These are phyloP conservation scores for Tupiocoris notatus DNA, from an alignment of 2,888 invertebrate genomes.

Conservation along the genomic window DNA sequence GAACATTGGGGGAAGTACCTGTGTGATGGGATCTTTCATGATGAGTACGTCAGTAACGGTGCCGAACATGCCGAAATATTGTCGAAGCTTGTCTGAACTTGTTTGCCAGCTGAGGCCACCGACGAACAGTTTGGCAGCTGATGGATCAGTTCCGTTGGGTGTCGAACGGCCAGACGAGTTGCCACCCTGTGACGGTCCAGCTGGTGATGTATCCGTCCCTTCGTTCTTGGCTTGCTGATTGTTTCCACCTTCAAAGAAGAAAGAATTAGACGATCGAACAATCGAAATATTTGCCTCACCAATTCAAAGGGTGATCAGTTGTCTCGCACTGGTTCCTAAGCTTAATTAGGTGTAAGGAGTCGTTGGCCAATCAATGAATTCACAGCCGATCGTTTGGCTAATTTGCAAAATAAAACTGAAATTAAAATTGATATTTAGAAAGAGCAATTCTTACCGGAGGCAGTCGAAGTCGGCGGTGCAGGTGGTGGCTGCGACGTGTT, in stretches of 20 bases:
- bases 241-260: not conserved
- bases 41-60: constrained; percentile 87
- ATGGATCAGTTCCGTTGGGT: constrained; percentile 60
- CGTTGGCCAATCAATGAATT: too few species aligned
- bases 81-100: constrained; percentile 85
- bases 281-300: too few species aligned
- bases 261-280: too few species aligned
- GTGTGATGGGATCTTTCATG: constrained; percentile 91
- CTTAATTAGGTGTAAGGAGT: too few species aligned
- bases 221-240: not conserved
- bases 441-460: constrained; percentile 46
- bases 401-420: too few species aligned
- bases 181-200: constrained; percentile 75
- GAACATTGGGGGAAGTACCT: constrained; percentile 61
- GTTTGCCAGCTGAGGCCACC: constrained; percentile 93
- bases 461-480: constrained; percentile 41
- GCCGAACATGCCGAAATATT: constrained; percentile 90
- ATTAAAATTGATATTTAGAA: too few species aligned
- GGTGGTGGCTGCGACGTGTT: constrained; percentile 34
- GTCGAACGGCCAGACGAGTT: constrained; percentile 55
- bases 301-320: too few species aligned
- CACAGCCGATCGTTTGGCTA: too few species aligned
- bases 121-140: constrained; percentile 84
- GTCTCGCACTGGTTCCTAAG: too few species aligned
- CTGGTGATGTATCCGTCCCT: constrained; percentile 55